phyloP scores from a whole-genome alignment of 2,888 invertebrate genomes.

The Lasius fuliginosus region DNA sequence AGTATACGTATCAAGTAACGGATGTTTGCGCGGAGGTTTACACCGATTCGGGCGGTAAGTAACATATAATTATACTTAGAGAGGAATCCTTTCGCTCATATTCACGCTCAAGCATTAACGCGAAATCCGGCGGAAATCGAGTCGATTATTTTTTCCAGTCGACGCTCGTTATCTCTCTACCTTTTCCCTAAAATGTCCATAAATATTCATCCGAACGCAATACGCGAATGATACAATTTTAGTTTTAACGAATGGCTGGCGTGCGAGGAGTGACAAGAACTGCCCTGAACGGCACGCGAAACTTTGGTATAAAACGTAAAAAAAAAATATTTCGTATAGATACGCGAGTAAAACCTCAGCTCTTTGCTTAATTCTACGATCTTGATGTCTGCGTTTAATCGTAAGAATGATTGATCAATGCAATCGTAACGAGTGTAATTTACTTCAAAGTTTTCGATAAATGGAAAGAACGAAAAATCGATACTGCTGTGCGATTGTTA shows the following conservation, averaged over 20 bases:
- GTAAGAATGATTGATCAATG: constrained; percentile 13
- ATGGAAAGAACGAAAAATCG: background rate
- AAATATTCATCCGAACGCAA: constrained; percentile 39
- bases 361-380: constrained; percentile 3
- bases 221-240: constrained; percentile 36
- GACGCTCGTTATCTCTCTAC: constrained; percentile 17
- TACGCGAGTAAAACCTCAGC: background rate
- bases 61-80: constrained; percentile 28
- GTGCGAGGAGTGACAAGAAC: constrained; percentile 43
- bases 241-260: constrained; percentile 41
- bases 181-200: constrained; percentile 9
- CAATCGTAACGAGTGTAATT: background rate
- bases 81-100: background rate
- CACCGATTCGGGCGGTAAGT: constrained; percentile 24
- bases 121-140: background rate
- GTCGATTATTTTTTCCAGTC: background rate
- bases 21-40: constrained; percentile 41
- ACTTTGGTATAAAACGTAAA: constrained; percentile 33
- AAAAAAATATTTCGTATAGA: background rate
- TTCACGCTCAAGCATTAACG: background rate
- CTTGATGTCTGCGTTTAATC: constrained; percentile 25
- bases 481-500: constrained; percentile 29
- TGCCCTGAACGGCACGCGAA: constrained; percentile 28
- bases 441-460: background rate
- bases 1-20: constrained; percentile 33